These are phyloP conservation scores for Dinocampus coccinellae DNA, from an alignment of 2,888 invertebrate species.

Conservation along the genomic window DNA sequence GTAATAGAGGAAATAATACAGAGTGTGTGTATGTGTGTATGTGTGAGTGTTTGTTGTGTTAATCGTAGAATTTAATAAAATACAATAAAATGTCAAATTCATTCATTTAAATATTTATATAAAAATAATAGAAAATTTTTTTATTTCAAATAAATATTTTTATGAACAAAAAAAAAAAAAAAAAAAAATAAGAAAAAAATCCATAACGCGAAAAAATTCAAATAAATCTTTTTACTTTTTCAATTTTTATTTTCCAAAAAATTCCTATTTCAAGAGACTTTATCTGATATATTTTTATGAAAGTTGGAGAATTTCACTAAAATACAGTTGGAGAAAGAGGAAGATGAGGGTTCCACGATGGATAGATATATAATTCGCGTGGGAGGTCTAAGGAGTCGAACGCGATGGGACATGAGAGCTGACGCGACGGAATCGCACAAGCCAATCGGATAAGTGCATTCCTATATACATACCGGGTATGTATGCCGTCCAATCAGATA, in stretches of 20 bases:
- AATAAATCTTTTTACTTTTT: neutral
- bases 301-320: neutral
- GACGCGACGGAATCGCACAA: slow-evolving; percentile 64
- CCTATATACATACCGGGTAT: slow-evolving; percentile 58
- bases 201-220: neutral
- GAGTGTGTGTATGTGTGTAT: no score
- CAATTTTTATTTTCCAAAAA: neutral
- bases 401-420: slow-evolving; percentile 50
- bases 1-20: slow-evolving; percentile 12
- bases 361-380: neutral
- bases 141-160: no score
- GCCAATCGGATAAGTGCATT: slow-evolving; percentile 69
- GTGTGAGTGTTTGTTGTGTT: no score
- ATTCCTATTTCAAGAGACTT: neutral
- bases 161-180: no score
- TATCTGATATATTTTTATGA: neutral
- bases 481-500: slow-evolving; percentile 66
- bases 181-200: no score
- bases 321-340: neutral
- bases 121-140: no score
- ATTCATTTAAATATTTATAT: no score
- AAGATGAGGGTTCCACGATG: neutral
- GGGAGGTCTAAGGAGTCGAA: neutral
- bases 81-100: no score
- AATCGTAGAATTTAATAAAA: no score